phyloP scores from a whole-genome alignment of 2,888 invertebrate genomes.

The Steromphala cineraria region DNA sequence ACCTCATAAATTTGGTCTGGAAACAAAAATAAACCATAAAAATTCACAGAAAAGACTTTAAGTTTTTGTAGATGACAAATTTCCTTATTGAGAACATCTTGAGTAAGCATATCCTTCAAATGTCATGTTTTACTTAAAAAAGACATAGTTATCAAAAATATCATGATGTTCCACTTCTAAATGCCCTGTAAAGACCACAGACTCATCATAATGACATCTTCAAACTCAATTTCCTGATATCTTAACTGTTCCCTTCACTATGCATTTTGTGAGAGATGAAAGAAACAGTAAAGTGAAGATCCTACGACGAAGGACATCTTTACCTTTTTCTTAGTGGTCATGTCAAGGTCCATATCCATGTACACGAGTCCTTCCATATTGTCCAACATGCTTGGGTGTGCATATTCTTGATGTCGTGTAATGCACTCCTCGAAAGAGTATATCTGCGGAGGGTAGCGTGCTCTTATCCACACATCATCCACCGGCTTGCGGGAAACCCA shows the following conservation, averaged over 20 bases:
- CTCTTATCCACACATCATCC: slow-evolving; percentile 67
- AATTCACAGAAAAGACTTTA: too few species aligned
- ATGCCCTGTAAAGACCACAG: too few species aligned
- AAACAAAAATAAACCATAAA: slow-evolving; percentile 32
- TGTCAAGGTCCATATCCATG: slow-evolving; percentile 58
- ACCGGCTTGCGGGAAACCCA: slow-evolving; percentile 39
- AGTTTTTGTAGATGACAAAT: too few species aligned
- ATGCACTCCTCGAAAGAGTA: slow-evolving; percentile 56
- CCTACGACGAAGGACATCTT: background rate
- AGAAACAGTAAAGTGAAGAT: background rate
- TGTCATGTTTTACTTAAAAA: too few species aligned
- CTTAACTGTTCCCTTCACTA: too few species aligned
- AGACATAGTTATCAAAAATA: too few species aligned
- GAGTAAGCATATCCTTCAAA: too few species aligned
- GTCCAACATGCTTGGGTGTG: slow-evolving; percentile 67
- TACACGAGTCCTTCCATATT: slow-evolving; percentile 59
- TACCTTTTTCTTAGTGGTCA: slow-evolving; percentile 70
- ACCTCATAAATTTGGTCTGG: slow-evolving; percentile 69
- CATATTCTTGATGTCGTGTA: slow-evolving; percentile 63
- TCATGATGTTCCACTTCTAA: too few species aligned
- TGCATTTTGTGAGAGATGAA: too few species aligned
- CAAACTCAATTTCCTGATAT: too few species aligned
- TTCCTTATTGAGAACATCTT: too few species aligned
- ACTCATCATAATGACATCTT: too few species aligned
- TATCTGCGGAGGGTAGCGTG: slow-evolving; percentile 52